These are phyloP conservation scores for Microchrysa polita DNA, from an alignment of 2,888 invertebrate genomes.

Conservation along the genomic window DNA sequence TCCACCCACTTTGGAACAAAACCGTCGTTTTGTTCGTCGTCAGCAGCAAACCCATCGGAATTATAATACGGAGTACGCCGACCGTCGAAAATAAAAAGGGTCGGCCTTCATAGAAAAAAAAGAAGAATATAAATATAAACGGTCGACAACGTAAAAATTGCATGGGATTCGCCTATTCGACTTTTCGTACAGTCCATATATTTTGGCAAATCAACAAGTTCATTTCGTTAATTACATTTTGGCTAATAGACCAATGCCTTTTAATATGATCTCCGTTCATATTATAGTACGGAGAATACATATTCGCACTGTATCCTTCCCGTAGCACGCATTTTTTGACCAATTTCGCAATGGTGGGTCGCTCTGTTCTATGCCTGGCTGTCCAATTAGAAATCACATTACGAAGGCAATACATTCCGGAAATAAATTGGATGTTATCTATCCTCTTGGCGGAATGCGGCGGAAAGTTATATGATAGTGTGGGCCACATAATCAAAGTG, in stretches of 20 bases:
- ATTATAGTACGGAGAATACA: not conserved
- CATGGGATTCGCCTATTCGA: not conserved
- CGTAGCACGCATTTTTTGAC: not conserved
- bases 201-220: slow-evolving; percentile 43
- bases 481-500: slow-evolving; percentile 10
- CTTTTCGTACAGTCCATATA: not conserved
- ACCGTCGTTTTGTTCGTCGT: too few relatives aligned
- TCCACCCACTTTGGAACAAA: not conserved
- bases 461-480: slow-evolving; percentile 3
- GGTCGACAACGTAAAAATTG: not conserved
- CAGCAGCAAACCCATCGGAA: not conserved
- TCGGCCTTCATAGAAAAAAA: not conserved
- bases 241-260: slow-evolving; percentile 35
- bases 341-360: not conserved
- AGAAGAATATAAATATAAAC: too few relatives aligned
- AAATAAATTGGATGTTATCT: slow-evolving; percentile 24
- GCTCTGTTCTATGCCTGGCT: too few relatives aligned
- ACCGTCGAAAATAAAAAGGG: not conserved
- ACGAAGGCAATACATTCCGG: slow-evolving; percentile 22
- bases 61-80: slow-evolving; percentile 2
- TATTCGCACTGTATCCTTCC: not conserved
- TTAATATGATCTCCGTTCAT: slow-evolving; percentile 12
- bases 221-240: slow-evolving; percentile 41
- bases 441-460: not conserved
- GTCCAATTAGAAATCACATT: slow-evolving; percentile 37